These are phyloP conservation scores for Erpornis zantholeuca DNA, from an alignment of 2,113 vertebrate species.

Conservation along the genomic window DNA sequence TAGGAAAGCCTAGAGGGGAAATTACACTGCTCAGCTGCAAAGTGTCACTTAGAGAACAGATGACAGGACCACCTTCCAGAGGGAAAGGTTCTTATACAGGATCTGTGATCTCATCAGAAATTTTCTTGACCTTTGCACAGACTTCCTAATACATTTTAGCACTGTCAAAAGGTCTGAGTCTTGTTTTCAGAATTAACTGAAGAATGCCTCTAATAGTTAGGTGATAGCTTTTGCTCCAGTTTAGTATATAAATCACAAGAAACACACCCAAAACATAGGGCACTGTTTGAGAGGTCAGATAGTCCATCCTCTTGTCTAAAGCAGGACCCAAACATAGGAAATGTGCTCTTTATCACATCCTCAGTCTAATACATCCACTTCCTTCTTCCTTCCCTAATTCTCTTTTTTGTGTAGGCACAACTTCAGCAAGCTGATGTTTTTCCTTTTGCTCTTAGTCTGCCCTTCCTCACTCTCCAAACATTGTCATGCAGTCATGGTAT, in stretches of 20 bases:
- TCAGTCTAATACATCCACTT: neutral
- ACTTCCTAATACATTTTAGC: neutral
- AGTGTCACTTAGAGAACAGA: neutral
- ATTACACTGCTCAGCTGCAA: neutral
- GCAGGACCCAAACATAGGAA: neutral
- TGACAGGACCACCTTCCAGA: neutral
- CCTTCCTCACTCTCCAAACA: neutral
- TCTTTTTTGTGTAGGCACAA: neutral
- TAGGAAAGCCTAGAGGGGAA: neutral
- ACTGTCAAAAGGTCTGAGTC: neutral
- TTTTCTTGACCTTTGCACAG: neutral
- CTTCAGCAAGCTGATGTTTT: neutral
- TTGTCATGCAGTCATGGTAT: neutral
- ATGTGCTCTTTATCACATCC: neutral
- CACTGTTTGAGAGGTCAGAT: neutral
- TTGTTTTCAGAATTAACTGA: neutral
- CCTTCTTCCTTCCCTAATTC: neutral
- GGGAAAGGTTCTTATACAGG: neutral
- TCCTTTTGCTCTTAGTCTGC: neutral
- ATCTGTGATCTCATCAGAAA: neutral
- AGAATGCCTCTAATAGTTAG: neutral
- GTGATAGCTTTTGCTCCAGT: neutral
- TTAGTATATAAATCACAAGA: neutral
- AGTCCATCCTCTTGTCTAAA: neutral
- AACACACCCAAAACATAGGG: neutral